Evolutionary conservation across 2,888 invertebrate genomes (phyloP).

Genomic region (Diaperis boleti): DNA sequence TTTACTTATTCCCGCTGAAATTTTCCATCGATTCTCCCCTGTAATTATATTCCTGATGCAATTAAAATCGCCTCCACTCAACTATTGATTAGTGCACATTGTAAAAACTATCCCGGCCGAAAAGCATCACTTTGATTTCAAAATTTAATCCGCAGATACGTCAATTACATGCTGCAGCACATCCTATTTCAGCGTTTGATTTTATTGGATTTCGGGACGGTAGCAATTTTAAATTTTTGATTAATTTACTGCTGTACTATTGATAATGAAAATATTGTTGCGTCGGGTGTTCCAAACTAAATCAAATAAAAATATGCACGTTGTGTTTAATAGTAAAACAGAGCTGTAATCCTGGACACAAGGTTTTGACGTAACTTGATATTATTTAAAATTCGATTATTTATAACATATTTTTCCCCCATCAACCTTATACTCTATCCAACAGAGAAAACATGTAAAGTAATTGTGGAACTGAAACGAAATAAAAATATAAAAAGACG

Average conservation of each 20-base stretch:
- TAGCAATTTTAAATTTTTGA: conserved; percentile 9
- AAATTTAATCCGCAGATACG: conserved; percentile 13
- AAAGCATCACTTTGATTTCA: conserved; percentile 20
- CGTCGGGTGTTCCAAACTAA: no score
- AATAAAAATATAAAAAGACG: no score
- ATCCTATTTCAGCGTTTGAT: conserved; percentile 1
- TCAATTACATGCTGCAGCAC: conserved; percentile 8
- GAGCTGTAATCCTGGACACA: no score
- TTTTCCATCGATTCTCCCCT: neutral
- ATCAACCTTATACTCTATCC: no score
- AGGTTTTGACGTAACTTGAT: no score
- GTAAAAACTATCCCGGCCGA: conserved; percentile 7
- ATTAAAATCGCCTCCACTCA: conserved; percentile 6
- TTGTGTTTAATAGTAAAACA: no score
- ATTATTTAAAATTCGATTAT: no score
- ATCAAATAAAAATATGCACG: no score
- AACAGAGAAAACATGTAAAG: no score
- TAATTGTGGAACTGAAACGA: no score
- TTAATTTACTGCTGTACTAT: conserved; percentile 4
- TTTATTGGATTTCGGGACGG: conserved; percentile 11
- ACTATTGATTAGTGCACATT: conserved; percentile 12
- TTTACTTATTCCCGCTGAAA: neutral
- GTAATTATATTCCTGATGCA: conserved; percentile 12
- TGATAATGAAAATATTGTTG: conserved; percentile 5
- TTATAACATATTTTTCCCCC: no score